phyloP scores from a whole-genome alignment of 92 coral and sea anemone species.

The Parazoanthus darwini region DNA sequence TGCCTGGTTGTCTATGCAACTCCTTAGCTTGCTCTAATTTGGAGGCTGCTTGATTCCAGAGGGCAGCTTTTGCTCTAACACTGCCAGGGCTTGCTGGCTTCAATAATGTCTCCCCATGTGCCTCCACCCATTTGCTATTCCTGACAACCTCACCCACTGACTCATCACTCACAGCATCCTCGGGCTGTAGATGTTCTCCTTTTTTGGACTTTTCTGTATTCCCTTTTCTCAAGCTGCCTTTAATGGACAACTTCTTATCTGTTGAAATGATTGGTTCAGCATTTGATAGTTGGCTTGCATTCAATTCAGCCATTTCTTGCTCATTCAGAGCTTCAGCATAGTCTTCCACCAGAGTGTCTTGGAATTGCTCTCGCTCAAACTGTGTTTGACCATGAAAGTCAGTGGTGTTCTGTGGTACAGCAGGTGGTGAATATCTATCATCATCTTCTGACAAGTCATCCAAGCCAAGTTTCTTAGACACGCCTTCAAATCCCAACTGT shows the following conservation, averaged over 20 bases:
- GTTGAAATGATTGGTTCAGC: conserved; percentile 13
- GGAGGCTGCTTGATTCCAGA: conserved; percentile 29
- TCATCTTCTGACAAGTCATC: conserved; percentile 80
- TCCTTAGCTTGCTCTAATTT: not conserved
- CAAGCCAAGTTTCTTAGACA: conserved; percentile 73
- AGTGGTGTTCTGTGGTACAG: conserved; percentile 52
- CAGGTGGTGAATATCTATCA: conserved; percentile 56
- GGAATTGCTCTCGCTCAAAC: conserved; percentile 76
- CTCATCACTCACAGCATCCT: not conserved
- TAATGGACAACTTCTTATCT: not conserved
- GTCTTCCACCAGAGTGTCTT: conserved; percentile 64
- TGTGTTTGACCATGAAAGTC: conserved; percentile 65
- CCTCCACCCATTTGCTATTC: conserved; percentile 38
- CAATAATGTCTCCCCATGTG: conserved; percentile 13
- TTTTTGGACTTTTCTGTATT: not conserved
- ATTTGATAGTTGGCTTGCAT: conserved; percentile 38
- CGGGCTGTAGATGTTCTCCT: not conserved
- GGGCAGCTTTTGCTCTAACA: conserved; percentile 35
- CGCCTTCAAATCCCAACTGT: conserved; percentile 76
- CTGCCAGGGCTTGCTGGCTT: conserved; percentile 33
- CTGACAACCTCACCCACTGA: conserved; percentile 16
- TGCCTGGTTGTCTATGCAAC: not conserved
- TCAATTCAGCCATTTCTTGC: conserved; percentile 33
- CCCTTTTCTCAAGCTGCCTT: not conserved
- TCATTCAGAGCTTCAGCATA: conserved; percentile 36